Base-by-base conservation (phyloP, 2,888 invertebrate species). In the Drosophila diplacantha region DNA sequence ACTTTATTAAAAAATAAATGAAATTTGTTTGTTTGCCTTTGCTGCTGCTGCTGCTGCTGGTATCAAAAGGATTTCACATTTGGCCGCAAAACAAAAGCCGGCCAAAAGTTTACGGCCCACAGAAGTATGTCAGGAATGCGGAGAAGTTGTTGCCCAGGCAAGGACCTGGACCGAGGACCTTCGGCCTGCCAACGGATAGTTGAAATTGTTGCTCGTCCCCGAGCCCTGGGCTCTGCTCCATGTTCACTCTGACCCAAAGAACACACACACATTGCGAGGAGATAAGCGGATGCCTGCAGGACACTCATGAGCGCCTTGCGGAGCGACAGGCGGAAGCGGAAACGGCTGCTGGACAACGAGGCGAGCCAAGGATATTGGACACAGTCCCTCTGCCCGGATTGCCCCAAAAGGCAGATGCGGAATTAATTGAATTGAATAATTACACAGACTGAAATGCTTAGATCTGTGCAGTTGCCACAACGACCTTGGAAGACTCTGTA, bases 391-490 rank as follows among this genome's bases (percentile, higher is more conserved):
- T 4, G 35, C 31, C 50, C 38, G 32, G 41, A 22, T 26, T 51
- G 73, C 59, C 46, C 41, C 14, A 50, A 75, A 71, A 77, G 72
- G 70, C 77, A 73, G 74, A 73, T 77, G 71, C 52, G 67, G 83
- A 70, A 84, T 81, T 84, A 80, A 80, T 80, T 80, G 81, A 83
- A 81, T 84, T 83, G 84, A 84, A 84, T 83, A 83, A 81, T 83
- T 83, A 80, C 77, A 72, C 47, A 61, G 44, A 16, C 35, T 16
- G 37, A 31, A 16, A n/a, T 18, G 14, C 31, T 24, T 18, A 34
- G 16, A 8, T 29, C n/a, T 20, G 6, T 18, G 8, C 3, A 7
- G 1, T 3, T 6, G n/a, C 20, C 3, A 34, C 8, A 6, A 4
- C 35, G 31, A 59, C 9, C 4, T 5, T 3, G 1, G 4, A 37